Base-by-base conservation (phyloP, 2,113 vertebrate genomes). In the Strigops habroptila region DNA sequence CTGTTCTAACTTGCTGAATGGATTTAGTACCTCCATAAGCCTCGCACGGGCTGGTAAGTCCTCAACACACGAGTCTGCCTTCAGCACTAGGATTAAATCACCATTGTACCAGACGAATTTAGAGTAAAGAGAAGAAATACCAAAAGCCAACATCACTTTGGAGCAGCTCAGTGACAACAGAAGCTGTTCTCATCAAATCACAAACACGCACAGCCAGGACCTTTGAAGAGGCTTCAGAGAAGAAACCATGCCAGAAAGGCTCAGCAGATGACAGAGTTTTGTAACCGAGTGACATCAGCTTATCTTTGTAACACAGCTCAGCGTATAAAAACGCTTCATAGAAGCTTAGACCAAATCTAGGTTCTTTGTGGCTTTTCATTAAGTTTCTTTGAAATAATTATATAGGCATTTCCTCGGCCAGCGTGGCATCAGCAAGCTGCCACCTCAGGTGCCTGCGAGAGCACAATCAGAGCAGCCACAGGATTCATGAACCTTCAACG, bases 331-430 rank as follows among this genome's bases (percentile, higher is more conserved):
- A 43, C 65, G 44, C 24, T 82, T 82, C 67, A 94, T 10, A 77
- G 82, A 71, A 86, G 80, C 76, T 93, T 28, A 86, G 83, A 13
- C 88, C 62, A 57, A 81, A 73, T 91, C 49, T 59, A 68, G 1
- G 3, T 59, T 83, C 90, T 46, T 67, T 1, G 1, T 3, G 2
- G 87, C 71, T 94, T 90, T 86, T 90, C 95, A 84, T 96, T 90
- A 93, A 60, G 84, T 95, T 95, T 79, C 91, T 95, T 43, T 94
- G 87, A 91, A 94, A 78, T 82, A 86, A 90, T 78, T 63, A 88
- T 4, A 46, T 4, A 57, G 82, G 25, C 73, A 82, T 74, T 78
- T 95, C 86, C 78, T 51, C 0, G 1, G 65, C 57, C 84, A 49
- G 39, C 2, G 7, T 23, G 68, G 88, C 55, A 0, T 88, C 91